A percentile compares a stretch with the other conserved stretches of the same genome.
These are phyloP conservation scores for Papilio protenor DNA, from an alignment of 2,888 invertebrate genomes.

Conservation along the genomic window DNA sequence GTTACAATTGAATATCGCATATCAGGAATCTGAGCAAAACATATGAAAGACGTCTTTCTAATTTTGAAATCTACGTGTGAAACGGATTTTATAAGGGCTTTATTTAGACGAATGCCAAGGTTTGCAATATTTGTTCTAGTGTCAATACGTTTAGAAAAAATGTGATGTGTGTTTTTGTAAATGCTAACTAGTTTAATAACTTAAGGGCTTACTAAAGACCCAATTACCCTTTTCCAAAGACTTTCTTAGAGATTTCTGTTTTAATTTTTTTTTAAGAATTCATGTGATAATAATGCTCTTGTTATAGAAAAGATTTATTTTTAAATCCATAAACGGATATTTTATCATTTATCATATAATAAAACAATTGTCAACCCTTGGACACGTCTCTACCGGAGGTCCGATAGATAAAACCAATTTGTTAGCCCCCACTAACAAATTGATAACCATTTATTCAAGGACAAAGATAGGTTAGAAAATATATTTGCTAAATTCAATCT, in stretches of 20 bases:
- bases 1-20: constrained; percentile 54
- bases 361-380: constrained; percentile 50
- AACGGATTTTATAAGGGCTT: constrained; percentile 66
- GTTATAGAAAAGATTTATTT: neutral
- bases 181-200: too few species aligned
- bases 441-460: constrained; percentile 72
- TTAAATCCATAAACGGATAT: neutral
- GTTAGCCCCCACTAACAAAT: constrained; percentile 78
- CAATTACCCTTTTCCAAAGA: too few species aligned
- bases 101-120: constrained; percentile 58
- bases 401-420: constrained; percentile 68
- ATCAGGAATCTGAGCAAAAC: constrained; percentile 53
- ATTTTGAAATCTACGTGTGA: constrained; percentile 72
- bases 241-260: neutral
- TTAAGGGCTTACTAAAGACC: neutral
- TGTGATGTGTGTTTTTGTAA: too few species aligned
- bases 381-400: constrained; percentile 62
- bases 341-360: constrained; percentile 27
- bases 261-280: neutral
- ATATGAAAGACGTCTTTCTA: constrained; percentile 64
- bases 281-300: too few species aligned
- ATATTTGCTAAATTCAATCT: constrained; percentile 51
- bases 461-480: constrained; percentile 43
- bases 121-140: constrained; percentile 40
- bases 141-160: neutral